Base-by-base conservation (phyloP, 2,113 vertebrate species). In the Cephalopterus ornatus region DNA sequence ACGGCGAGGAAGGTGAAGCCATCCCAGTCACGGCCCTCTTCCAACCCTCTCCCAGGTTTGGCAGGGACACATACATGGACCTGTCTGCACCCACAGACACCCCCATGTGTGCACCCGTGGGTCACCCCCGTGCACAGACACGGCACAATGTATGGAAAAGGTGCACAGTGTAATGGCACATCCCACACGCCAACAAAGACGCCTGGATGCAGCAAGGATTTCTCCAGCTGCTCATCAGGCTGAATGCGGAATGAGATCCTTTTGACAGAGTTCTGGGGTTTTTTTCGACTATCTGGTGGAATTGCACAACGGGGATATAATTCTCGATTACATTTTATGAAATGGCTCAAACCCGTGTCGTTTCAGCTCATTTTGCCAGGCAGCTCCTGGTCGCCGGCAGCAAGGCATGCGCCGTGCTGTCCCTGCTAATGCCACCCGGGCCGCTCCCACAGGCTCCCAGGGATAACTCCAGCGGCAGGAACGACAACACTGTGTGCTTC, bases 161-260 rank as follows among this genome's bases (percentile, higher is more conserved):
- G 56, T 5, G 4, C 6, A 2, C 0, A 17, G 33, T 0, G 1
- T 44, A 20, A 59, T 1, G 37, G 28, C 28, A 3, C 73, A 5
- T 61, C 70, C 82, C 81, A 6, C 0, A 70, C 58, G n/a, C 49
- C 59, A 3, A 0, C 3, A 8, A 58, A 49, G 5, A 8, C 0
- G 0, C 8, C 6, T 19, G 85, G 37, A 33, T 53, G 71, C 1
- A 0, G 58, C 58, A n/a, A 20, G 46, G 90, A 73, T 93, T 79
- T 33, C 87, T 91, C 81, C 73, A 14, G 46, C 23, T 26, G 71
- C 83, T 72, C 81, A 24, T 83, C 63, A 61, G 74, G 63, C 75
- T 80, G 90, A 79, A 72, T 30, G 62, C 74, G 58, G 67, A 58
- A 83, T 21, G 46, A 86, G 85, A 55, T 14, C 71, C 59, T 80